Evolutionary conservation across 92 coral and sea anemone genomes (phyloP), one percentile per base, ranked within the genome.

Genomic region (Anthopleura xanthogrammica): DNA sequence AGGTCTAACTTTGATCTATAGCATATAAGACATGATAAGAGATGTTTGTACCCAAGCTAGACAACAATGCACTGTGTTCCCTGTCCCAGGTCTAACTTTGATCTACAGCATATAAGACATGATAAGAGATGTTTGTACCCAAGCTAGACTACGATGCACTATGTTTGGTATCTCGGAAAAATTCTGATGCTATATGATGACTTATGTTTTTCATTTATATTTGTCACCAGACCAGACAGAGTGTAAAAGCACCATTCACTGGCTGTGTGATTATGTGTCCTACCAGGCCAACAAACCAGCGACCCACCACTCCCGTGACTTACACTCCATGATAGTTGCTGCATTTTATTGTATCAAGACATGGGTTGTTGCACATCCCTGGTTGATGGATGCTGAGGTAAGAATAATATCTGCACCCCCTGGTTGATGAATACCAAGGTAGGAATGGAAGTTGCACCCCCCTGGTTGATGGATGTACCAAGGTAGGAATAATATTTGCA

Each of bases 301-400:
- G 41, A 93, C 95, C 5, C 95, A 94, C 74, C 99, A 96, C 84
- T 92, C 95, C 42, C 98, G 99, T 60, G 98, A 96, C 83, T 90
- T 96, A 1, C 99, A 96, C 83, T 96, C 99, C 42, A 96, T 95
- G 95, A 96, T 96, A 75, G 99, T 96, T 12, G 99, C 97, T 16
- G 95, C 99, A 1, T 94, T 94, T 73, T 83, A 85, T 75, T 96
- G 99, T 77, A 85, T 96, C 66, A 92, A 94, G 83, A 86, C 95
- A 0, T 96, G 99, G 99, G 85, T 96, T n/a, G 91, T 92, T 88
- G 95, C 98, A 66, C 99, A 96, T 78, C 95, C 98, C 1, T 90
- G 98, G 94, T 86, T 96, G 58, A 56, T 97, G 89, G 95, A 95
- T 77, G 74, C 74, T 4, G 74, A 68, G 74, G 74, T 68, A 68